Conservation (phyloP, 1,140 invertebrate genomes). For the Ostrea denselamellosa region DNA sequence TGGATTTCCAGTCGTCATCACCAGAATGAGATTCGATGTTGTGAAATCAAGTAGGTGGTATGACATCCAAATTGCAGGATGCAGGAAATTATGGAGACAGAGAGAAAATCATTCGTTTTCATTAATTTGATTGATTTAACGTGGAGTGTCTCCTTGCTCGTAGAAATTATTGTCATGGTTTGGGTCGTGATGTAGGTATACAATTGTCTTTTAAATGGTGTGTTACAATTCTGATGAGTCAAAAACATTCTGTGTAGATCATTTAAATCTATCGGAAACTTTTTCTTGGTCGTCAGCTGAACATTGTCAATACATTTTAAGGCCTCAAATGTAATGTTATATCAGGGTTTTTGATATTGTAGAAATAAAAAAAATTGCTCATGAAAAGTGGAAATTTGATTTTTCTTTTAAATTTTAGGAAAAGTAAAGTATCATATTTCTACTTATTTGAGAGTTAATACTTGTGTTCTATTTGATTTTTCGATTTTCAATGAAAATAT, state of each 20-base stretch:
- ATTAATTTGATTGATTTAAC: background rate
- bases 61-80: slow-evolving; percentile 1
- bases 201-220: background rate
- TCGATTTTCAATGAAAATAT: no score
- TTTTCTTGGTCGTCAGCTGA: no score
- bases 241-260: background rate
- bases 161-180: background rate
- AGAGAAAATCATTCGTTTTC: background rate
- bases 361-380: no score
- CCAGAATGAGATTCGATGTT: background rate
- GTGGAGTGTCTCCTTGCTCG: background rate
- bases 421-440: no score
- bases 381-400: no score
- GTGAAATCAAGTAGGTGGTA: background rate
- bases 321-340: no score
- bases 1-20: background rate
- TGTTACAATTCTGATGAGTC: background rate
- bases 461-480: no score
- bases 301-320: no score
- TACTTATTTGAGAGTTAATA: no score
- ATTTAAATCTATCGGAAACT: no score
- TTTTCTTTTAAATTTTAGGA: no score
- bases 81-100: background rate
- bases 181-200: background rate
- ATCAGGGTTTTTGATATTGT: no score